Evolutionary conservation across 2,888 invertebrate species (phyloP).

Genomic region (Clusia tigrina): DNA sequence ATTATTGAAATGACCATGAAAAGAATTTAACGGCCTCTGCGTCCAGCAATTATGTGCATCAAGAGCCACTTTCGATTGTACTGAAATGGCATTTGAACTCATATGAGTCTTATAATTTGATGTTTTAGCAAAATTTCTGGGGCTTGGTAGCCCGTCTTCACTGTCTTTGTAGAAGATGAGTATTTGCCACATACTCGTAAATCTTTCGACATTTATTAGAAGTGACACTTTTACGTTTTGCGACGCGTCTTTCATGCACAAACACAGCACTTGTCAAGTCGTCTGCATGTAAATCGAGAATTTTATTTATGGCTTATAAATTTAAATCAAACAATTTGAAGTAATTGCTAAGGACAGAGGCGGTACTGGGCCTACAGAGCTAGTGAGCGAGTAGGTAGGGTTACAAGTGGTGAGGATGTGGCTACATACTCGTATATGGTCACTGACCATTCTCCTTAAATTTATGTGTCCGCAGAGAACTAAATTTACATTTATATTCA

Average conservation of each 20-base stretch:
- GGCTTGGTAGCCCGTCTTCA: too few species aligned
- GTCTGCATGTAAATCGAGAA: conserved; percentile 7
- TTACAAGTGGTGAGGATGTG: background rate
- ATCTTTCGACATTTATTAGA: background rate
- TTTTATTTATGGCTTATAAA: conserved; percentile 24
- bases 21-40: background rate
- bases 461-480: conserved; percentile 1
- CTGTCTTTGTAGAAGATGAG: too few species aligned
- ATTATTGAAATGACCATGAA: conserved; percentile 39
- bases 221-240: background rate
- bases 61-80: background rate
- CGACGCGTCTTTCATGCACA: background rate
- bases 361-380: too few species aligned
- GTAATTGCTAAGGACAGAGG: too few species aligned
- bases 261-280: background rate
- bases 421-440: background rate
- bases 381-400: background rate
- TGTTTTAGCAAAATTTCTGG: too few species aligned
- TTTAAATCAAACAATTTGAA: conserved; percentile 18
- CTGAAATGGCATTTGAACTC: too few species aligned
- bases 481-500: too few species aligned
- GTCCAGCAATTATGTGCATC: background rate
- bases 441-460: background rate
- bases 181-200: too few species aligned
- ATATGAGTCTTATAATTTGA: too few species aligned